phyloP scores from a whole-genome alignment of 2,797 vertebrate genomes.

The Chloroceryle amazona region DNA sequence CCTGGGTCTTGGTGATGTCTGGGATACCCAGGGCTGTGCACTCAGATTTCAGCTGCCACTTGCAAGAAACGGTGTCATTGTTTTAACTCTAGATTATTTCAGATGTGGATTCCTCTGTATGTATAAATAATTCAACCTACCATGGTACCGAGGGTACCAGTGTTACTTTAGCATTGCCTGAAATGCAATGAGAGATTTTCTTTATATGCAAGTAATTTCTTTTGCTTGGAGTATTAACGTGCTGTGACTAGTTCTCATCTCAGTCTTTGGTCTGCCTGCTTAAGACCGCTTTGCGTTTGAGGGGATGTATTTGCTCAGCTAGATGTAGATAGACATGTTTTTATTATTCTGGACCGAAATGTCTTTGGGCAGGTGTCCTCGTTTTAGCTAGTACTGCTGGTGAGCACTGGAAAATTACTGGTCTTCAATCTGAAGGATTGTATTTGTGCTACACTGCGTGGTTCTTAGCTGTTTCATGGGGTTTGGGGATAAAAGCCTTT shows the following conservation, averaged over 20 bases:
- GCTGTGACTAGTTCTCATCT: neutral
- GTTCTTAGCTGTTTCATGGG: neutral
- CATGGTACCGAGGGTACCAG: accelerated
- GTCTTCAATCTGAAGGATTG: neutral
- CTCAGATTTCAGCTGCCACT: neutral
- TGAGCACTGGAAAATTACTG: neutral
- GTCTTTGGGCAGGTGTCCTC: neutral
- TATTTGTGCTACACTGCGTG: neutral
- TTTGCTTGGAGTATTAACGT: neutral
- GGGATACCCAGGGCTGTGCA: accelerated
- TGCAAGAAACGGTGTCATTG: neutral
- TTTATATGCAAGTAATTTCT: neutral
- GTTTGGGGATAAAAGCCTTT: neutral
- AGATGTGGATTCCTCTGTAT: neutral
- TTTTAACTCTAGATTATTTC: neutral
- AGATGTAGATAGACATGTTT: neutral
- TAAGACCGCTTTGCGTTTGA: neutral
- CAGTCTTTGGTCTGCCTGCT: neutral
- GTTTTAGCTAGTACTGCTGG: neutral
- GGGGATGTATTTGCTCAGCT: neutral
- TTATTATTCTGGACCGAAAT: neutral
- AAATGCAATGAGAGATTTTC: neutral
- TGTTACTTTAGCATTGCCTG: neutral
- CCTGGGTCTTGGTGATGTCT: neutral
- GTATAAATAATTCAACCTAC: neutral